phyloP scores from a whole-genome alignment of 2,797 vertebrate genomes.

The Bucorvus abyssinicus region DNA sequence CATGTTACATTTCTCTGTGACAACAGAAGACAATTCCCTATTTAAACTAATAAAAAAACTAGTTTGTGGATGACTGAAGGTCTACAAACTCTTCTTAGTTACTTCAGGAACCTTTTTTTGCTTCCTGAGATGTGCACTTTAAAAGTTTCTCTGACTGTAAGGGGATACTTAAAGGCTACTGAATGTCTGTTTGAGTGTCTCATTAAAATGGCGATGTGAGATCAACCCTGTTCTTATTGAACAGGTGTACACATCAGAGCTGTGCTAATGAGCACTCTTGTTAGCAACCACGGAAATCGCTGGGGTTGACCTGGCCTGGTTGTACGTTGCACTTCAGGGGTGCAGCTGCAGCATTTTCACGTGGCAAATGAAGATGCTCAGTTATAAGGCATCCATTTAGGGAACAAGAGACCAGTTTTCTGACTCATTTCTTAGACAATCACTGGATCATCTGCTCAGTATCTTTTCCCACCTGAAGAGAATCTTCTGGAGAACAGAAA shows the following conservation, averaged over 20 bases:
- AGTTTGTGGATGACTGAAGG: neutral
- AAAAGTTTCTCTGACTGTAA: neutral
- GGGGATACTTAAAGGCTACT: neutral
- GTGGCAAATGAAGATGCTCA: neutral
- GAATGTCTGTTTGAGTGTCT: neutral
- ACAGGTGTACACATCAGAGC: neutral
- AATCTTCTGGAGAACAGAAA: rapidly evolving
- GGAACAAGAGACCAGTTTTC: neutral
- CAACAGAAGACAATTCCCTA: neutral
- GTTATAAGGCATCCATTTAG: neutral
- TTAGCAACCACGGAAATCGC: neutral
- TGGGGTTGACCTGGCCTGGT: neutral
- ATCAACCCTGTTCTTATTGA: neutral
- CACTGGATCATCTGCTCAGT: neutral
- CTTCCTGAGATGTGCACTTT: neutral
- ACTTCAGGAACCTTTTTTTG: neutral
- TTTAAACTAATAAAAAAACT: neutral
- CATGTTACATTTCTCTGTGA: neutral
- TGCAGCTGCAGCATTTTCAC: neutral
- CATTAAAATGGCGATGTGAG: neutral
- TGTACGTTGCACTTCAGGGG: neutral
- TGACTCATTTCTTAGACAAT: neutral
- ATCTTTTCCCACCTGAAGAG: neutral
- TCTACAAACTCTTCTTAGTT: neutral
- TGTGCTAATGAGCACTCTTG: neutral